Evolutionary conservation across 2,113 vertebrate genomes (phyloP), one percentile per base, ranked within the genome.

Genomic region (Misgurnus anguillicaudatus): DNA sequence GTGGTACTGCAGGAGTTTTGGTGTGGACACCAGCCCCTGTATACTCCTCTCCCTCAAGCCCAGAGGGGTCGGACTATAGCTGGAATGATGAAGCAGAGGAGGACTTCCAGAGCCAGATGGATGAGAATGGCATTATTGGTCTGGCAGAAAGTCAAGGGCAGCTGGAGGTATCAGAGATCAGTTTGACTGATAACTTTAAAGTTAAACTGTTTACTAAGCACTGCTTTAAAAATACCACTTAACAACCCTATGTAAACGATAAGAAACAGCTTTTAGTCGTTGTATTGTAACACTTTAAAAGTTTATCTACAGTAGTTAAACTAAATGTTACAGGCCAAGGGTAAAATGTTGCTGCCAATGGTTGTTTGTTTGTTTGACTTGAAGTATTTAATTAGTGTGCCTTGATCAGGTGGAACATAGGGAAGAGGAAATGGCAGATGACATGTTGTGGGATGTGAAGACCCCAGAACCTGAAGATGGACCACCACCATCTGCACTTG

Each of bases 71-170:
- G 5, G 89, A 89, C 41, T 84, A 82, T 4, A 76, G n/a, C 67
- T 87, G 89, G 83, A 86, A 86, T 7, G 78, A 83, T 80, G 47
- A 83, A 80, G 0, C 71, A 42, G 70, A 89, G 0, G 85, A 89
- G 19, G 85, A 87, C 45, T 93, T 93, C 58, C 66, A 79, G 24
- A 83, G 68, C 61, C 87, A 84, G 17, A 90, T 93, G 92, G 91
- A 94, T 5, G 87, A 92, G 71, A 88, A 92, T 3, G 93, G 94
- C 61, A 89, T 94, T 80, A 93, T 94, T 3, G 85, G 93, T 6
- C 68, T 92, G 31, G 68, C 48, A 75, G 82, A 85, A 31, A 77
- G 55, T 3, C 39, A 81, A 47, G 72, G 63, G 31, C 31, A 75
- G 58, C 39, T 88, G 9, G 61, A 38, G 41, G 78, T 80, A 62